Conservation (phyloP, 2,113 vertebrate genomes). For the Bubo blakistoni region DNA sequence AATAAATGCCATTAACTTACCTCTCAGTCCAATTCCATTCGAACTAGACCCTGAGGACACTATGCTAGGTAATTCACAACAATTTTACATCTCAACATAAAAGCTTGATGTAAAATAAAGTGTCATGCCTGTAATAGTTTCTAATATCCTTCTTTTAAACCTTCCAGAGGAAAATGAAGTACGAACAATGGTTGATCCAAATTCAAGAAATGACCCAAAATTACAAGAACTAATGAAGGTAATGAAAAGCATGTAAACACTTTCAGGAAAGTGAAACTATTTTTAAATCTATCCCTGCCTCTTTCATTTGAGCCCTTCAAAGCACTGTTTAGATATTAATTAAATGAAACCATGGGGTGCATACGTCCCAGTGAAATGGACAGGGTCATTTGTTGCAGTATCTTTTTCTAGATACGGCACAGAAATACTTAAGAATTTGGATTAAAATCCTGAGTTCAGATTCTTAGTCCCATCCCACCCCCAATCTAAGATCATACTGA, state of each 20-base stretch:
- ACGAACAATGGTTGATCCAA: slow-evolving; percentile 88
- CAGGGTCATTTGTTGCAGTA: background rate
- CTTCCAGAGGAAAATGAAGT: slow-evolving; percentile 88
- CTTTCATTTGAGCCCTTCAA: background rate
- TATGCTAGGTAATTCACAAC: slow-evolving; percentile 86
- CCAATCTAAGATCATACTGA: background rate
- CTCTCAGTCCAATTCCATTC: slow-evolving; percentile 93
- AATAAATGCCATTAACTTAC: slow-evolving; percentile 98
- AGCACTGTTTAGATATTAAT: background rate
- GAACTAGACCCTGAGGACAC: slow-evolving; percentile 98
- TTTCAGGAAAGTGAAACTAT: background rate
- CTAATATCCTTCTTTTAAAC: slow-evolving; percentile 49
- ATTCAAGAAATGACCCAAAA: slow-evolving; percentile 86
- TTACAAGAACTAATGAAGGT: slow-evolving; percentile 89
- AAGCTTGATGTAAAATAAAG: slow-evolving; percentile 25
- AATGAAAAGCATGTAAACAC: slow-evolving; percentile 15
- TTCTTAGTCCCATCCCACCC: background rate
- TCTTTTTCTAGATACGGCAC: background rate
- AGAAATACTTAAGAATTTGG: background rate
- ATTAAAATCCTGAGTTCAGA: background rate
- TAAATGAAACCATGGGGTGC: background rate
- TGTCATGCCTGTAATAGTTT: background rate
- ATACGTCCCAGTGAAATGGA: background rate
- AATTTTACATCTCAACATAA: slow-evolving; percentile 10
- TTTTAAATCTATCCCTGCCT: background rate